A percentile compares a stretch with the other conserved stretches of the same genome.
Conservation (phyloP, 2,113 vertebrate species). For the Mus spicilegus region DNA sequence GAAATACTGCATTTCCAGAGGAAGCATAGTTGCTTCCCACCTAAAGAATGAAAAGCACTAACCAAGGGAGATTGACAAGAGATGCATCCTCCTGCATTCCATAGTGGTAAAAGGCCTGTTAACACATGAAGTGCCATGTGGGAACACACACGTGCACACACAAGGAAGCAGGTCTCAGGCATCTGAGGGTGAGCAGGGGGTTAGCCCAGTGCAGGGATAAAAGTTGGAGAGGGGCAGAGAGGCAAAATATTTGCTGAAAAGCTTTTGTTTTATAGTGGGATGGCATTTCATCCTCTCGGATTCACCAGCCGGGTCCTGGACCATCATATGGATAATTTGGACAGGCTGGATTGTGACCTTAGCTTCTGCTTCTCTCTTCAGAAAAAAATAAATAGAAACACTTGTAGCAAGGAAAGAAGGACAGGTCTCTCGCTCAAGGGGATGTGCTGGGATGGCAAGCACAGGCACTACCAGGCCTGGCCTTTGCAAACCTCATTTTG, state of each 20-base stretch:
- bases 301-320: not conserved
- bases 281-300: not conserved
- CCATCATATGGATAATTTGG: not conserved
- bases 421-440: not conserved
- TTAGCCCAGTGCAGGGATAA: not conserved
- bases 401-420: not conserved
- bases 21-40: not conserved
- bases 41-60: not conserved
- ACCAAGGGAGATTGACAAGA: not conserved
- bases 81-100: fast-evolving
- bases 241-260: not conserved
- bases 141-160: not conserved
- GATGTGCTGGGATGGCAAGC: no score
- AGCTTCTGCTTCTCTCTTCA: not conserved
- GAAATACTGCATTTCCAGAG: not conserved
- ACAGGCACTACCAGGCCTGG: not conserved
- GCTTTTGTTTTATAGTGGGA: not conserved
- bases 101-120: fast-evolving
- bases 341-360: not conserved
- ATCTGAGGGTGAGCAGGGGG: no score
- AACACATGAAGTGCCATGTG: fast-evolving
- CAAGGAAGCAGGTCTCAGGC: not conserved
- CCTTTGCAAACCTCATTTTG: not conserved
- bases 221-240: no score
- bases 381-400: not conserved